Base-by-base conservation (phyloP, 1,140 invertebrate species). In the Cydia pomonella region DNA sequence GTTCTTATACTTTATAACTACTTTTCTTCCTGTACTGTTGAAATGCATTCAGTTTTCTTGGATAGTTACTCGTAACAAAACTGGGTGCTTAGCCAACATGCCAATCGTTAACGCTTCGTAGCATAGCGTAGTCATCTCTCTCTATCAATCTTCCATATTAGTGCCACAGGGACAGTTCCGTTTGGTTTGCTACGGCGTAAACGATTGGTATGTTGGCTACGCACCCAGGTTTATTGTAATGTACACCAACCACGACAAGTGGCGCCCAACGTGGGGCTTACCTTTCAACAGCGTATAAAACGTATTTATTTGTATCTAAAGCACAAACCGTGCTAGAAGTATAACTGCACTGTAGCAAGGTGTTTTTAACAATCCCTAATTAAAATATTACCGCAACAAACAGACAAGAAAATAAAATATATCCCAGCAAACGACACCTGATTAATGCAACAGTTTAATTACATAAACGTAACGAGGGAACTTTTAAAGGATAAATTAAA, bases 401-500 rank as follows among this genome's bases (percentile, higher is more conserved):
- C 64, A 18, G 16, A 38, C 64, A 69, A 69, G 33, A 69, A 41
- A 69, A 38, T 21, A 33, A 59, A 23, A 23, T 16, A 12, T 23
- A 4, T 23, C 10, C 53, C 9, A 18, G 64, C 29, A 38, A 50
- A 33, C 64, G 64, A 25, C 64, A 38, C 64, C 53, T 59, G 29
- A 69, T 69, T 69, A 69, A 69, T 69, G 16, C 18, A 69, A 21
- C 27, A 69, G 29, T 69, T 69, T 69, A 69, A 69, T 69, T 69
- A 41, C 2, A 18, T 69, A 41, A 69, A 69, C n/a, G 64, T 69
- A 69, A 69, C 72, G 62, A 21, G 63, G 21, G 9, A 73, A 72
- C 18, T 73, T 73, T 73, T 73, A 25, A 16, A 41, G 75, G 73
- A 73, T 73, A 76, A 76, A 76, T 73, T 50, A 73, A 50, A 69